phyloP scores from a whole-genome alignment of 2,797 vertebrate genomes.

The Rhadinocentrus ornatus region DNA sequence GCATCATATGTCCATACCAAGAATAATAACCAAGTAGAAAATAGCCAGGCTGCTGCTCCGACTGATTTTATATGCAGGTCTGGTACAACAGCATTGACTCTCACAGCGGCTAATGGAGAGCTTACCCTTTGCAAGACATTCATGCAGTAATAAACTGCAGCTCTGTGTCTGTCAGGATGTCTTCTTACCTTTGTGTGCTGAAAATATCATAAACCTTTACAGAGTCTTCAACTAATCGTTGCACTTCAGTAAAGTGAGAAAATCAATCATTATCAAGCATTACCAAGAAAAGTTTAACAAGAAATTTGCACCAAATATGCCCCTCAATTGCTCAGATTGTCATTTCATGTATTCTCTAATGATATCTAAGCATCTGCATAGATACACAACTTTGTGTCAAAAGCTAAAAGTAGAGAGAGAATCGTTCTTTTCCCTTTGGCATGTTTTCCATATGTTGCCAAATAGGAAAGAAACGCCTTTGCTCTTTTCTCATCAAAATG shows the following conservation, averaged over 20 bases:
- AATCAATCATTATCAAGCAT: constrained; percentile 4
- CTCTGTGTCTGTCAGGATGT: constrained; percentile 5
- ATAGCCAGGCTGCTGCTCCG: constrained; percentile 42
- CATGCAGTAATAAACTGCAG: constrained; percentile 27
- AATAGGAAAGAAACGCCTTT: too few species aligned
- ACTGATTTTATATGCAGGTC: constrained; percentile 64
- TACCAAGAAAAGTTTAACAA: constrained; percentile 16
- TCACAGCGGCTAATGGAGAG: constrained; percentile 60
- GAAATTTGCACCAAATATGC: constrained; percentile 3
- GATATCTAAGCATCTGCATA: constrained; percentile 24
- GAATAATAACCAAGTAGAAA: constrained; percentile 73
- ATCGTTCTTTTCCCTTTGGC: constrained; percentile 19
- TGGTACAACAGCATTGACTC: constrained; percentile 47
- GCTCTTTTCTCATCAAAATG: too few species aligned
- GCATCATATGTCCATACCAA: constrained; percentile 68
- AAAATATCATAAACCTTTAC: constrained; percentile 2
- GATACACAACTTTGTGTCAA: constrained; percentile 45
- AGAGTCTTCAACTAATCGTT: constrained; percentile 5
- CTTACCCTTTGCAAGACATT: constrained; percentile 59
- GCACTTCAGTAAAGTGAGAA: not conserved
- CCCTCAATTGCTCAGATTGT: constrained; percentile 1
- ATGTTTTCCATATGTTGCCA: not conserved
- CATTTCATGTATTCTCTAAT: constrained; percentile 13
- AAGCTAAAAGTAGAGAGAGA: constrained; percentile 5
- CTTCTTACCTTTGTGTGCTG: not conserved